Evolutionary conservation across 2,113 vertebrate species (phyloP).

Genomic region (Trematocara zebra): DNA sequence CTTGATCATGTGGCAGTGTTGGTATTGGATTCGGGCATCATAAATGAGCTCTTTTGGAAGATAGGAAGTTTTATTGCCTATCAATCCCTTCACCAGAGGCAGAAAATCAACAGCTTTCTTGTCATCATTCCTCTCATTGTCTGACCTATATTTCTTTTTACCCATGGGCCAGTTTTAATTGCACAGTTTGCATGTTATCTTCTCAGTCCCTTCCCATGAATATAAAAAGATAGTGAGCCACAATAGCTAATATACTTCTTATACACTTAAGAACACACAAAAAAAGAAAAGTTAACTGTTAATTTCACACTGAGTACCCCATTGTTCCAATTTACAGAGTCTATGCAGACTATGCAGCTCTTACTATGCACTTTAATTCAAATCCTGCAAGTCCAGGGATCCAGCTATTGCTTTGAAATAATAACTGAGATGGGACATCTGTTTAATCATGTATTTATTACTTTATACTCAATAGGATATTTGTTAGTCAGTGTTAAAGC

Average conservation of each 20-base stretch:
- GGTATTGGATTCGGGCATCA: neutral
- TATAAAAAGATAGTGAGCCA: neutral
- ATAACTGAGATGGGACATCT: neutral
- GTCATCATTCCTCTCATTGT: neutral
- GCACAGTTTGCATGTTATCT: neutral
- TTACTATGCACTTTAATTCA: neutral
- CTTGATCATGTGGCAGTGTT: neutral
- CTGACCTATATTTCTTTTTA: neutral
- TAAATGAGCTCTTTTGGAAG: neutral
- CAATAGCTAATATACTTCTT: neutral
- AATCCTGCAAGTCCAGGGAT: neutral
- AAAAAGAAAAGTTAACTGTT: neutral
- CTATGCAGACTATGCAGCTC: neutral
- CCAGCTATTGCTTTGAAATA: neutral
- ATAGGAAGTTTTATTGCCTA: neutral
- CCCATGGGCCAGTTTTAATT: neutral
- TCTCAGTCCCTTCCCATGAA: neutral
- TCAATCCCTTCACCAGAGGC: neutral
- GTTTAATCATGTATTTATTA: conserved; percentile 14
- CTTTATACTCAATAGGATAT: neutral
- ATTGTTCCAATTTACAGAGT: neutral
- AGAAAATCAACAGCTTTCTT: neutral
- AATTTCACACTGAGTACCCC: neutral
- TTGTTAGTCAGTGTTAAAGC: conserved; percentile 6
- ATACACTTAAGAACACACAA: neutral